Base-by-base conservation (phyloP, 2,888 invertebrate genomes). In the Rhorus exstirpatorius region DNA sequence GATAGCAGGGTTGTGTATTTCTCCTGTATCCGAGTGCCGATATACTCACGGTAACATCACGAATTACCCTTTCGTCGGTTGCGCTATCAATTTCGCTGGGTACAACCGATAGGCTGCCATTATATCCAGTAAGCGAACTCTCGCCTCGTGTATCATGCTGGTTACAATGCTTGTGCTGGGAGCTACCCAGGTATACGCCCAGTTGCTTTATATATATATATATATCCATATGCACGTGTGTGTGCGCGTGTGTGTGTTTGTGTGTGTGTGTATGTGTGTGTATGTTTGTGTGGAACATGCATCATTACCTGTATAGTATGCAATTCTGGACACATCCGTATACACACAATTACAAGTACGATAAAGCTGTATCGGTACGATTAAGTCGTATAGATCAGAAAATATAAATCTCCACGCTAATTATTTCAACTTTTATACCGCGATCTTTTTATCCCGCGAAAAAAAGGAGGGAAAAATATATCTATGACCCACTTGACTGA, bases 31-130 rank as follows among this genome's bases (percentile, higher is more conserved):
- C 77, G 79, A 63, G 77, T 53, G 55, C 78, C 68, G 74, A 84
- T 85, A 83, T 79, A 83, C 78, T 75, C 46, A 14, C 60, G 84
- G 79, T 78, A 82, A 85, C 81, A 84, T 75, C 81, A 83, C 85
- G 88, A 90, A 90, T 91, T 89, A 90, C 86, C 87, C 90, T 90
- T 90, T 90, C 89, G 88, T 89, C 88, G 88, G 86, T 87, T 85
- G 86, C 86, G 86, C 89, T 85, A 91, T 91, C 90, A 88, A 91
- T 91, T 90, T 90, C 87, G 84, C 81, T 79, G 84, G 79, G 71
- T 85, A 89, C 89, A 87, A 81, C 87, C 87, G 90, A 90, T 89
- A 89, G 87, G 84, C 86, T 86, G 86, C 85, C 86, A 88, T 89
- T 88, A 86, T 86, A 87, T 87, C 87, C 58, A 80, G 80, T 77